Conservation (phyloP, 2,113 vertebrate species). For the Pleuronectes platessa region DNA sequence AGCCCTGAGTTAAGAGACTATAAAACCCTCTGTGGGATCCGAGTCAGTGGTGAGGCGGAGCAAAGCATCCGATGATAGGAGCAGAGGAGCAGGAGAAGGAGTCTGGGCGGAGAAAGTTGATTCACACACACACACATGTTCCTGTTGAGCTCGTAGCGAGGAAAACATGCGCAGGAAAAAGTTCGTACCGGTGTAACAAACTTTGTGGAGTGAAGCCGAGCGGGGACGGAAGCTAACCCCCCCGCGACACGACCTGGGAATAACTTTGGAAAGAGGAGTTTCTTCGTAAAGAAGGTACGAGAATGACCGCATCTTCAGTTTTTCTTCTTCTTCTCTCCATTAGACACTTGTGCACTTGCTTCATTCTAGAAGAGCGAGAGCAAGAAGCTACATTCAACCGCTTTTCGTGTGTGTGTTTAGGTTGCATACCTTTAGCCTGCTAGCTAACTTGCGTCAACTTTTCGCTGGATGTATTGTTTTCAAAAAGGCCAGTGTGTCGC, state of each 20-base stretch:
- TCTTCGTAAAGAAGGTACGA: constrained; percentile 70
- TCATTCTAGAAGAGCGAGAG: background rate
- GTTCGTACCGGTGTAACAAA: background rate
- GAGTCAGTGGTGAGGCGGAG: constrained; percentile 71
- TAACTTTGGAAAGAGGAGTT: background rate
- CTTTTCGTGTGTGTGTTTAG: background rate
- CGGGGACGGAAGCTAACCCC: background rate
- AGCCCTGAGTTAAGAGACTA: constrained; percentile 1
- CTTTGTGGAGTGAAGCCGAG: background rate
- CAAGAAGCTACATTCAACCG: background rate
- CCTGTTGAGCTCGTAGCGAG: background rate
- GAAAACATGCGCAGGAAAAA: background rate
- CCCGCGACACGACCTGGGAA: background rate
- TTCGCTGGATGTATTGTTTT: constrained; percentile 60
- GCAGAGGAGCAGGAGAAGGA: constrained; percentile 55
- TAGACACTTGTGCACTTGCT: constrained; percentile 50
- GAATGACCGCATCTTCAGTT: constrained; percentile 27
- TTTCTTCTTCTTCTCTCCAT: background rate
- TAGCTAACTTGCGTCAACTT: constrained; percentile 24
- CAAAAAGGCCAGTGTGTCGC: constrained; percentile 55
- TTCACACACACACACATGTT: background rate
- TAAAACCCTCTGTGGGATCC: constrained; percentile 3
- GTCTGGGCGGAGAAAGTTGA: constrained; percentile 68
- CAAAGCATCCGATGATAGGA: constrained; percentile 64
- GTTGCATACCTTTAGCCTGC: background rate